Percentiles rank a stretch among this genome's conserved stretches.
Conservation (phyloP, 2,113 vertebrate genomes). For the Macroglossus sobrinus region DNA sequence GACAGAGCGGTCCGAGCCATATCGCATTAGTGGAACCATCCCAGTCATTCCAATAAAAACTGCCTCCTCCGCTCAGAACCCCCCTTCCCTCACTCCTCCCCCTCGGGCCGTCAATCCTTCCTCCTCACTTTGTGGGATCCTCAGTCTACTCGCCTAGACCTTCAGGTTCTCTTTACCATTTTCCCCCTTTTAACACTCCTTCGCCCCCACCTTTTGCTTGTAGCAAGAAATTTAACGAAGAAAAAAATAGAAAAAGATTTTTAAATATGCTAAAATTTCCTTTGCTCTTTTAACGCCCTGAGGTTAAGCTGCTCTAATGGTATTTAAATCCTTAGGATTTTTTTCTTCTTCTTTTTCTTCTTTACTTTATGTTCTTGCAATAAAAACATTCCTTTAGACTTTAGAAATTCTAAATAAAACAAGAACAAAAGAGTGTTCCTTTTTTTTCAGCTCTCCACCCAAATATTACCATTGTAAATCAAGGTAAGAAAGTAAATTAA, state of each 20-base stretch:
- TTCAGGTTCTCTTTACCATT: neutral
- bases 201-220: neutral
- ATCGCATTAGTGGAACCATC: neutral
- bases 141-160: neutral
- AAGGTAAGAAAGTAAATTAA: slow-evolving; percentile 62
- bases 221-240: slow-evolving; percentile 17
- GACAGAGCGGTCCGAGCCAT: neutral
- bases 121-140: neutral
- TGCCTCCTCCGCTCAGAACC: neutral
- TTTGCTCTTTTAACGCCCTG: slow-evolving; percentile 19
- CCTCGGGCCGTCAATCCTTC: fast-evolving
- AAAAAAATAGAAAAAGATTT: slow-evolving; percentile 40
- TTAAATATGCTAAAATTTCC: slow-evolving; percentile 27
- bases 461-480: slow-evolving; percentile 70
- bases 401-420: slow-evolving; percentile 74
- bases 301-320: slow-evolving; percentile 36
- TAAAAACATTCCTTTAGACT: slow-evolving; percentile 72
- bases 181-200: too few relatives aligned
- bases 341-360: neutral
- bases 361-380: slow-evolving; percentile 64
- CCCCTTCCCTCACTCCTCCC: too few relatives aligned
- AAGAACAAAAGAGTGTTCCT: slow-evolving; percentile 65
- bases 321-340: slow-evolving; percentile 23
- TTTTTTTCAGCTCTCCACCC: slow-evolving; percentile 65
- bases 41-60: neutral